Evolutionary conservation across 2,797 vertebrate genomes (phyloP), one percentile per base, ranked within the genome.

Genomic region (Thunnus albacares): DNA sequence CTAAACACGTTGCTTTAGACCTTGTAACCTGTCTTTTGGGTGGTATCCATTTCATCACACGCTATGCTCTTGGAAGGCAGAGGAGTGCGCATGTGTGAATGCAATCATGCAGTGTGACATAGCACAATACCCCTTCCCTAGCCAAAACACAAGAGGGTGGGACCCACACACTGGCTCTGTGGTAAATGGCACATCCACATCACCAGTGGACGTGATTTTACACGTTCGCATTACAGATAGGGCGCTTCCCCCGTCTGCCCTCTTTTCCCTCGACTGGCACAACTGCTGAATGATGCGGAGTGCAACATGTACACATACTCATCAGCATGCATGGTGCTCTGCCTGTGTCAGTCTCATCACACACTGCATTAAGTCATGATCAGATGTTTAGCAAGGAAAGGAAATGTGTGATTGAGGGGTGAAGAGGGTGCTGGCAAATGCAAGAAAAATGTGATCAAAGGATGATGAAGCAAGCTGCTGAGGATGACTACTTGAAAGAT

Each of bases 101-200:
- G 64, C 24, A 83, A 53, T 77, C 78, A 28, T 33, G 66, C 72
- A 77, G 69, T 22, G 22, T 82, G 80, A 83, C 81, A 74, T 24
- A 85, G 85, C 90, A 93, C 87, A 92, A 91, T 91, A 61, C 80
- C 65, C 76, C 14, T 17, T 83, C 84, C 59, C 78, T 77, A 93
- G 92, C 87, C 93, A 93, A 92, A 94, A 94, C 94, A 93, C 77
- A 51, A 85, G 79, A 88, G 93, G 92, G 90, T 88, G 93, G 92
- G 83, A 83, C 81, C 28, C 84, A 71, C 77, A 78, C 69, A 57
- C 56, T 51, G 77, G 60, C 75, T 83, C 60, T 73, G 76, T 84
- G 82, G 75, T 72, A 63, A 88, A 87, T 81, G 85, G 82, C 73
- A 77, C 83, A 81, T 35, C 69, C 52, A 74, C 45, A 24, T 71